Base-by-base conservation (phyloP, 1,140 invertebrate species). In the Agrypnia vestita region DNA sequence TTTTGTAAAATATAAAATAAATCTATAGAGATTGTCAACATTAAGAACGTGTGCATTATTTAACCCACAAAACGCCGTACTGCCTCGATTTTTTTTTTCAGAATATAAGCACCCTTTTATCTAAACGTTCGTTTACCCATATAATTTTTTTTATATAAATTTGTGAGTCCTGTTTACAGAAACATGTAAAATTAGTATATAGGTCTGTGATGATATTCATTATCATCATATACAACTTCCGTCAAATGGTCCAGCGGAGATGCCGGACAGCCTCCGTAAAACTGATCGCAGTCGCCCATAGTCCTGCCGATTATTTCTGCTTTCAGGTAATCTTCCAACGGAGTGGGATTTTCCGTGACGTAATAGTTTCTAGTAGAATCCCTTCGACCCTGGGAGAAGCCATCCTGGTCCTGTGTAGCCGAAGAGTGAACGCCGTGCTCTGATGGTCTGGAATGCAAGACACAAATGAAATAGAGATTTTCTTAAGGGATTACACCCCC, bases 231-330 rank as follows among this genome's bases (percentile, higher is more conserved):
- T 1, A 56, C 49, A 21, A 83, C 53, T 35, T 83, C 46, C 10
- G 82, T 75, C 35, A 80, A 44, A 44, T 17, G 11, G 15, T 83
- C 76, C 17, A 83, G 56, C 4, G 82, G 82, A 12, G 82, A 83
- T 17, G 1, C 4, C 10, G 71, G 59, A 35, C 82, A 83, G 13
- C 46, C 62, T 9, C 13, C 15, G 51, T 80, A 83, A 10, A 80
- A 12, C 0, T n/a, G 13, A 79, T 80, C 79, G 21, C 82, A 83
- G 43, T 76, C 55, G 15, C 64, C 62, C 7, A 61, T 67, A 61
- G 55, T 46, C 17, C 44, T 62, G 21, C 82, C 82, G 0, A 13
- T 11, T 11, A 12, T 62, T 64, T 83, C 79, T 4, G 82, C 82
- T 35, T 53, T 44, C 35, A 80, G 46, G 53, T 83, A 83, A 6